A percentile compares a stretch with the other conserved stretches of the same genome.
Evolutionary conservation across 2,888 invertebrate genomes (phyloP).

Genomic region (Cryptocephalus primarius): DNA sequence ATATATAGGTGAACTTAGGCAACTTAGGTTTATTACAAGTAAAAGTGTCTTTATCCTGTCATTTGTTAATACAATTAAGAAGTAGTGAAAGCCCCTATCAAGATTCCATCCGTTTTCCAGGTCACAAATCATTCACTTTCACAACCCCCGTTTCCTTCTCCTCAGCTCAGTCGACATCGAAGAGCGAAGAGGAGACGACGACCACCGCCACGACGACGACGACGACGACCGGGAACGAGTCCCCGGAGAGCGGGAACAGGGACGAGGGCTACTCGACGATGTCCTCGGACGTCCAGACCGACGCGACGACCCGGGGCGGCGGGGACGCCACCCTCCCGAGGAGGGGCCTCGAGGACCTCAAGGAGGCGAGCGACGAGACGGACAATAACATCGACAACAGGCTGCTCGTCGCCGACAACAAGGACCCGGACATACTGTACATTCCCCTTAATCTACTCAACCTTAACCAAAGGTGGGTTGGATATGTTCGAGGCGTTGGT

Average conservation of each 20-base stretch:
- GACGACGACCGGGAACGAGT: slow-evolving; percentile 56
- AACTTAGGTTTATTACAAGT: no score
- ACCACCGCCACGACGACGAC: slow-evolving; percentile 43
- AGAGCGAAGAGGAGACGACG: slow-evolving; percentile 49
- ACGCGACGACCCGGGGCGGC: slow-evolving; percentile 44
- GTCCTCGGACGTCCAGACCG: slow-evolving; percentile 72
- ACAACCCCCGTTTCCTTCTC: no score
- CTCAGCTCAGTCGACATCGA: slow-evolving; percentile 36
- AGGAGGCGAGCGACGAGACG: slow-evolving; percentile 63
- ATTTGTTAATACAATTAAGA: no score
- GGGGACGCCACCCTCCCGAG: slow-evolving; percentile 37
- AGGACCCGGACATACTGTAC: slow-evolving; percentile 56
- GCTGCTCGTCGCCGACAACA: slow-evolving; percentile 46
- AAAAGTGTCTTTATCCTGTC: no score
- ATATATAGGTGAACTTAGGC: no score
- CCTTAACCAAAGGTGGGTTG: slow-evolving; percentile 31
- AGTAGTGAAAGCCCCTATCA: no score
- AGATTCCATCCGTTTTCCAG: no score
- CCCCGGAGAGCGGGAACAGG: slow-evolving; percentile 64
- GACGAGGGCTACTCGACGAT: slow-evolving; percentile 78
- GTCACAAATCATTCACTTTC: not conserved
- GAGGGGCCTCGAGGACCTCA: slow-evolving; percentile 51
- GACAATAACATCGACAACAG: slow-evolving; percentile 39
- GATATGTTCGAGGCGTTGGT: no score
- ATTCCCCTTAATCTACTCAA: slow-evolving; percentile 51